These are phyloP conservation scores for Phrynocephalus guinanensis DNA, from an alignment of 2,797 vertebrate species.

Conservation along the genomic window DNA sequence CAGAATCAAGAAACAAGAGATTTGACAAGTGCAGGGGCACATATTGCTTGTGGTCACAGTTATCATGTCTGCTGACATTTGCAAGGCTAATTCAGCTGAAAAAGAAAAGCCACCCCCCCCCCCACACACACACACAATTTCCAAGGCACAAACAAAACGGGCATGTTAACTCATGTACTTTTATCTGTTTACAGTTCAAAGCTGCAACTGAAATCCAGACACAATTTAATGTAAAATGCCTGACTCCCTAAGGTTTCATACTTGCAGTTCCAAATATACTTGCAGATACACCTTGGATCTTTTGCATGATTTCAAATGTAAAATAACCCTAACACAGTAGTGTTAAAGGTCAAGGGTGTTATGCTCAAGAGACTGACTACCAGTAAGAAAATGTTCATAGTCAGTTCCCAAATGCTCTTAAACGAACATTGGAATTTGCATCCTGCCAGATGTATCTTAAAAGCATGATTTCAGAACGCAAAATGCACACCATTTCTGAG, in stretches of 20 bases:
- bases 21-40: constrained; percentile 25
- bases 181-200: constrained; percentile 3
- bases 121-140: no score
- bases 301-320: neutral
- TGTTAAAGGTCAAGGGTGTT: constrained; percentile 20
- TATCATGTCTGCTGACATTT: constrained; percentile 41
- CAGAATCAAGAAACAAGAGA: constrained; percentile 35
- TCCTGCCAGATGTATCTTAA: neutral
- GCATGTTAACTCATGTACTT: neutral
- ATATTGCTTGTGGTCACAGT: constrained; percentile 38
- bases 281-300: neutral
- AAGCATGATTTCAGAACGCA: constrained; percentile 19
- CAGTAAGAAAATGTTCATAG: neutral
- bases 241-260: neutral
- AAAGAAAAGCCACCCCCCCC: constrained; percentile 19
- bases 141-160: neutral
- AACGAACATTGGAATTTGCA: constrained; percentile 15
- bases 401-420: constrained; percentile 10
- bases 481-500: neutral
- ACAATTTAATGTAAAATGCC: neutral
- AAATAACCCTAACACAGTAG: neutral
- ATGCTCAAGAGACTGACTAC: constrained; percentile 5
- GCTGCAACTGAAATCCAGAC: neutral
- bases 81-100: constrained; percentile 30
- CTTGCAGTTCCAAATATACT: neutral